Evolutionary conservation across 2,888 invertebrate genomes (phyloP).

Genomic region (Luperina testacea): DNA sequence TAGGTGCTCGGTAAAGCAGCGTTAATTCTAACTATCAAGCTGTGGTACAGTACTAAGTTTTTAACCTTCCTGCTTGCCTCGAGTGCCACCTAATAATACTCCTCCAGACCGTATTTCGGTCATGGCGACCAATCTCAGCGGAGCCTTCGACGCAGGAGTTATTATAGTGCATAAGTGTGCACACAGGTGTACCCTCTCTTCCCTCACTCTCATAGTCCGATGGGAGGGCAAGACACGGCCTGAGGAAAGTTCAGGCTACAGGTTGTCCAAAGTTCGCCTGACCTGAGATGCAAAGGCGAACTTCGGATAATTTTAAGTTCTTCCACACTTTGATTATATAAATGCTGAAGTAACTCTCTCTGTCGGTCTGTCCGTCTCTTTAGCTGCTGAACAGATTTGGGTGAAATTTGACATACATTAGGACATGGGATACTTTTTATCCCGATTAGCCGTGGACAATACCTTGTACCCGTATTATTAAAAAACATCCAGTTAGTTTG

Average conservation of each 20-base stretch:
- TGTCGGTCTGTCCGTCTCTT: not conserved
- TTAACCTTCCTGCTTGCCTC: too few species aligned
- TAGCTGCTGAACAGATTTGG: not conserved
- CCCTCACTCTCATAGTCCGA: too few species aligned
- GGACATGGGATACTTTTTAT: not conserved
- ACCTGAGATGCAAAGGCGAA: not conserved
- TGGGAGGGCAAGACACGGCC: too few species aligned
- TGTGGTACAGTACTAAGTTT: too few species aligned
- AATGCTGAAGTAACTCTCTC: not conserved
- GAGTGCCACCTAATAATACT: not conserved
- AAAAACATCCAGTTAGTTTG: not conserved
- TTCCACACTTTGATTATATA: not conserved
- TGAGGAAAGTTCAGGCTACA: not conserved
- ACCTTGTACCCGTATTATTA: too few species aligned
- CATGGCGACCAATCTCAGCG: not conserved
- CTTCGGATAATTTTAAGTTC: not conserved
- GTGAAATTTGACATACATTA: not conserved
- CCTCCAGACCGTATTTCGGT: not conserved
- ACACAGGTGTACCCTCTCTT: too few species aligned
- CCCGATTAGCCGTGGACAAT: too few species aligned
- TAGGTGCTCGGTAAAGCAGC: not conserved
- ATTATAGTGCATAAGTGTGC: not conserved
- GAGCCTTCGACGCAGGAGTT: not conserved
- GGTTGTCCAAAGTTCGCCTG: not conserved
- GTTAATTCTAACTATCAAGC: too few species aligned